Conservation (phyloP, 2,888 invertebrate genomes). For the Bombylius major region DNA sequence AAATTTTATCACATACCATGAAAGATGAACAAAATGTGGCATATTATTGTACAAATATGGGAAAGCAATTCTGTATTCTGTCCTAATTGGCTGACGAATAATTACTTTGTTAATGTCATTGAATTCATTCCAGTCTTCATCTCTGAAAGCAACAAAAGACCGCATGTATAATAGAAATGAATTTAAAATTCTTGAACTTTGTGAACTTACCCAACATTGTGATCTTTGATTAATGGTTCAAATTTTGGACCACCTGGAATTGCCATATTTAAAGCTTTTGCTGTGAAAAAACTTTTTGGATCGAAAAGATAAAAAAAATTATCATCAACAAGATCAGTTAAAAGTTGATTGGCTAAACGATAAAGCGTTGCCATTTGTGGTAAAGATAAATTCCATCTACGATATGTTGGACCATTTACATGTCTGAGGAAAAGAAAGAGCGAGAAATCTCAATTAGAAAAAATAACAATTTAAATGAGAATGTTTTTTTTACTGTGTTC, state of each 20-base stretch:
- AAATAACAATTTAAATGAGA: background rate
- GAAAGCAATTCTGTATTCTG: conserved; percentile 98
- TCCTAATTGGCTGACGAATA: conserved; percentile 94
- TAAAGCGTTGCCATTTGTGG: conserved; percentile 98
- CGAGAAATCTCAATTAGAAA: conserved; percentile 1
- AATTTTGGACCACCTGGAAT: conserved; percentile 99
- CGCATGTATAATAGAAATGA: background rate
- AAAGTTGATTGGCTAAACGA: conserved; percentile 89
- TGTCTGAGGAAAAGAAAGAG: conserved; percentile 41
- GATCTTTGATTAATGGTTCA: conserved; percentile 96
- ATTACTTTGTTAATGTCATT: conserved; percentile 99
- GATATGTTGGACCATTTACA: conserved; percentile 95
- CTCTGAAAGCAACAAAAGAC: conserved; percentile 42
- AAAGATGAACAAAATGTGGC: conserved; percentile 95
- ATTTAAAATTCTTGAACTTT: background rate
- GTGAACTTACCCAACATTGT: conserved; percentile 67
- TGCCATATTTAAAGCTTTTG: conserved; percentile 98
- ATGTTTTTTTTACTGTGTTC: conserved; percentile 55
- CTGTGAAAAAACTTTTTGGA: conserved; percentile 98
- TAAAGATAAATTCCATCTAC: conserved; percentile 88
- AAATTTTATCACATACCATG: conserved; percentile 65
- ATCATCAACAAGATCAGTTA: conserved; percentile 95
- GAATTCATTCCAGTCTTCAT: conserved; percentile 99
- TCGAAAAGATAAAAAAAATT: conserved; percentile 99
- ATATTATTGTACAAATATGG: conserved; percentile 98